phyloP scores from a whole-genome alignment of 1,140 invertebrate species.

The Lucilia cuprina region DNA sequence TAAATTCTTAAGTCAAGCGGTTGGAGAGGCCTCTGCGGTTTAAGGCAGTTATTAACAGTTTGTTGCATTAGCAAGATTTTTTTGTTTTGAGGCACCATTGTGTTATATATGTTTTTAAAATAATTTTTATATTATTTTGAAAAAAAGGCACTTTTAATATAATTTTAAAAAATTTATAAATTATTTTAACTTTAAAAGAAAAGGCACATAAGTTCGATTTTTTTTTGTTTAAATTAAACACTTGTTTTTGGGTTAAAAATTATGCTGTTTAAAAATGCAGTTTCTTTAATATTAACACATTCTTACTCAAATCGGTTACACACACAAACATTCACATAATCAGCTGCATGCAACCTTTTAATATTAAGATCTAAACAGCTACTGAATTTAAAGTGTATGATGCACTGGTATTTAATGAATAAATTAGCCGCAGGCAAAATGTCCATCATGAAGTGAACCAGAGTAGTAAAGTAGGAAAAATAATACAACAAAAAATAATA shows the following conservation, averaged over 20 bases:
- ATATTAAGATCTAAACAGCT: conserved; percentile 9
- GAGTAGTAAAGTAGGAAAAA: background rate
- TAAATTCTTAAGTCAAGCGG: background rate
- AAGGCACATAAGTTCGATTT: background rate
- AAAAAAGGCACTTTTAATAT: background rate
- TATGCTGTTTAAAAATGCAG: background rate
- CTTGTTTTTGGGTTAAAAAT: background rate
- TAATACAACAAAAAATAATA: no score
- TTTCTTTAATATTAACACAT: background rate
- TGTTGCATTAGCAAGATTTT: background rate
- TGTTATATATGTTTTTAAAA: background rate
- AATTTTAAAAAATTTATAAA: background rate
- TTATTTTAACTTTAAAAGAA: background rate
- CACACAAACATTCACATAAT: background rate
- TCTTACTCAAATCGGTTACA: background rate
- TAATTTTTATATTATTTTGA: background rate
- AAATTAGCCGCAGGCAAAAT: conserved; percentile 30
- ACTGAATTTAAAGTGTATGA: conserved; percentile 21
- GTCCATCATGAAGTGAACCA: background rate
- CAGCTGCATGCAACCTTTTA: background rate
- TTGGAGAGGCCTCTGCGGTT: conserved; percentile 3
- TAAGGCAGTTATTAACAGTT: background rate
- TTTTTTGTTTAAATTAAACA: background rate
- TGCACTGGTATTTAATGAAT: conserved; percentile 33
- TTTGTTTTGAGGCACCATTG: background rate